Base-by-base conservation (phyloP, 2,888 invertebrate genomes). In the Chalcosyrphus nemorum region DNA sequence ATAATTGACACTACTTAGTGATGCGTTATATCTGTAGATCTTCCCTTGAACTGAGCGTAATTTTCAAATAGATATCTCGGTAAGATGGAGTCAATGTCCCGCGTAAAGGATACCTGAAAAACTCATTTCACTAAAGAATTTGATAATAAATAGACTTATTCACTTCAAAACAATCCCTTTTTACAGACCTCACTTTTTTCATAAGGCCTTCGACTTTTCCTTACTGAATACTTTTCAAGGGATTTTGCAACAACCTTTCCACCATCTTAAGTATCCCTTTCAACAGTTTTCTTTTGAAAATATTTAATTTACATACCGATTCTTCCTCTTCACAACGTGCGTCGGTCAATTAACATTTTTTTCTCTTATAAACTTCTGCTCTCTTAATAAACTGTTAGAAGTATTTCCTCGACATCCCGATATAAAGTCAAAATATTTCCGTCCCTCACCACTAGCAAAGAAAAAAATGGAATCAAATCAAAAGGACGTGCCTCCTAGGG, bases 371-470 rank as follows among this genome's bases (percentile, higher is more conserved):
- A 24, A 21, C 50, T 50, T 27, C n/a, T 50, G 24, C 50, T 50
- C 13, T 50, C 24, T 9, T 13, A 50, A 50, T 27, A 50, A 19
- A 50, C 9, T 50, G 13, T 24, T n/a, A 13, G 24, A 5, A n/a
- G 24, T 2, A 24, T 50, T 45, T 45, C 45, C 15, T 6, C 21
- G n/a, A 27, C 50, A 9, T 21, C 50, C n/a, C 24, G 13, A 24
- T 50, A 50, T 50, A 24, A 50, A 50, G 50, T 50, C 19, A 50
- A 50, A 50, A 24, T 24, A 50, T 50, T 50, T 50, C 24, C 50
- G 45, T 11, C 4, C 9, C 9, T 19, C 11, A 45, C 24, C 50
- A 24, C n/a, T 50, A n/a, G 13, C 24, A 50, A 50, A n/a, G n/a
- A n/a, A n/a, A n/a, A n/a, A n/a, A 47, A 21, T 47, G 19, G 50